These are phyloP conservation scores for Lithophane semibrunnea DNA, from an alignment of 2,888 invertebrate genomes.

Conservation along the genomic window DNA sequence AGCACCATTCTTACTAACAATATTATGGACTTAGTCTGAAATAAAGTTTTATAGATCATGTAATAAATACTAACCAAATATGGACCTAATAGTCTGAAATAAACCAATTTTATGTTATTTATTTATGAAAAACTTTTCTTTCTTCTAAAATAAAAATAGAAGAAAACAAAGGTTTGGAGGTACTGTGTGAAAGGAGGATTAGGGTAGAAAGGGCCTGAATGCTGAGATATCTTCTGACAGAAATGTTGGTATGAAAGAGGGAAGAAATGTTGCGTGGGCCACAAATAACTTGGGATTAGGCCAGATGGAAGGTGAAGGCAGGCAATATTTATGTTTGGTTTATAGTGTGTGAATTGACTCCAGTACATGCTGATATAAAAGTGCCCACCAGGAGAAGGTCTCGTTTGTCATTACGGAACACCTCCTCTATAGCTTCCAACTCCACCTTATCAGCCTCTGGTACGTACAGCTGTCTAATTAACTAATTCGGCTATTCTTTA, in stretches of 20 bases:
- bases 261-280: not conserved
- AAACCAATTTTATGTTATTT: no score
- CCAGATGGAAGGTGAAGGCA: no score
- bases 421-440: slow-evolving; percentile 75
- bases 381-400: slow-evolving; percentile 90
- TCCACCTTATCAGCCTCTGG: no score
- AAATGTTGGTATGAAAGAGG: not conserved
- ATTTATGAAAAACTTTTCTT: no score
- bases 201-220: not conserved
- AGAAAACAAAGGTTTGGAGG: not conserved
- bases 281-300: not conserved
- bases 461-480: no score
- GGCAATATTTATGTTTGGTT: slow-evolving; percentile 75
- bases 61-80: no score
- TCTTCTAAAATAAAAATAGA: no score
- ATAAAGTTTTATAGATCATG: no score
- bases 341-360: slow-evolving; percentile 80
- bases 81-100: not conserved
- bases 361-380: slow-evolving; percentile 81
- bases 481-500: no score
- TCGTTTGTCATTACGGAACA: slow-evolving; percentile 71
- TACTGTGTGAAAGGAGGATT: not conserved
- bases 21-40: no score
- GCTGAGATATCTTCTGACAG: not conserved
- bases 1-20: no score